Conservation (phyloP, 2,113 vertebrate genomes). For the Melospiza georgiana region DNA sequence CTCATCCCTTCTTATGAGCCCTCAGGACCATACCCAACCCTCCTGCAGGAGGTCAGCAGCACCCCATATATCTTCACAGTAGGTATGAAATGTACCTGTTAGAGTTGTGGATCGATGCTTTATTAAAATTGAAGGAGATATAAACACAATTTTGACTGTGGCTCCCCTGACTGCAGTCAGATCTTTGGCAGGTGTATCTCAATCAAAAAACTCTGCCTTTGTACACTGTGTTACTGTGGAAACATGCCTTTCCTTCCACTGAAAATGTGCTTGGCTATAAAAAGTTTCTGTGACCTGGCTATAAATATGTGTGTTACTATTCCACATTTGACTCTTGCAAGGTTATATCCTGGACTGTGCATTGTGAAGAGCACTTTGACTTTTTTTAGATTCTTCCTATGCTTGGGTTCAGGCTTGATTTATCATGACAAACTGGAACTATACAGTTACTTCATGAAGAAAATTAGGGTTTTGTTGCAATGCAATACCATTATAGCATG, state of each 20-base stretch:
- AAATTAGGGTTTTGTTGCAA: neutral
- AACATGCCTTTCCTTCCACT: neutral
- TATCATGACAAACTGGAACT: neutral
- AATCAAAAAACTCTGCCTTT: neutral
- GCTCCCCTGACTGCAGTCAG: neutral
- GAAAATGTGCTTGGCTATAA: neutral
- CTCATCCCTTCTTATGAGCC: fast-evolving
- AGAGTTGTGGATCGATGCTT: neutral
- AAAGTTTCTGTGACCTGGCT: neutral
- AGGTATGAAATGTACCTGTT: neutral
- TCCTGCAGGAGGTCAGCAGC: neutral
- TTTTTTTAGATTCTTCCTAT: neutral
- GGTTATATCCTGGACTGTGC: neutral
- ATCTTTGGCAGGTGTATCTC: neutral
- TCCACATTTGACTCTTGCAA: neutral
- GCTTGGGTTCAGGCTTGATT: neutral
- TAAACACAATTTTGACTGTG: neutral
- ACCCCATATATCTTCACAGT: neutral
- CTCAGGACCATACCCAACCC: neutral
- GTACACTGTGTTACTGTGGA: neutral
- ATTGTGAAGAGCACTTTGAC: neutral
- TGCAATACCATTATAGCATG: neutral
- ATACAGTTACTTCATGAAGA: neutral
- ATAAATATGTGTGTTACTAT: neutral
- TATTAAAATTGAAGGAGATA: neutral